Evolutionary conservation across 2,888 invertebrate genomes (phyloP).

Genomic region (Tenthredo notha): DNA sequence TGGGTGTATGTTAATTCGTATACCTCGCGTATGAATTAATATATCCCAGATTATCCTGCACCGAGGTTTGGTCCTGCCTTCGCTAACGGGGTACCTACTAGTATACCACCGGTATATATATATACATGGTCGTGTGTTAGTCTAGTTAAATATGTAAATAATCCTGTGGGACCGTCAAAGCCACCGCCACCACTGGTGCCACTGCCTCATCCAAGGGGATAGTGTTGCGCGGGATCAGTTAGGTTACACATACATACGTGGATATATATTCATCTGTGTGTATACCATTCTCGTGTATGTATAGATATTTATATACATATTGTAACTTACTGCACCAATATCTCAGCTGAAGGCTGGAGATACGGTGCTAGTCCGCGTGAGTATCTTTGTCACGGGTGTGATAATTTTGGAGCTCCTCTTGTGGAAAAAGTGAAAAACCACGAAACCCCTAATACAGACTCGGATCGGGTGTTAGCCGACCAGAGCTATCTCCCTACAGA

Average conservation of each 20-base stretch:
- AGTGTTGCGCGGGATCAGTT: conserved; percentile 2
- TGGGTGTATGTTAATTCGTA: not conserved
- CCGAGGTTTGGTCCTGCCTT: conserved; percentile 59
- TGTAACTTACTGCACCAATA: too few relatives aligned
- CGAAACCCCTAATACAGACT: too few relatives aligned
- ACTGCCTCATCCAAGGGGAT: conserved; percentile 45
- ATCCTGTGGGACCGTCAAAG: conserved; percentile 49
- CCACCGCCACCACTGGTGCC: conserved; percentile 56
- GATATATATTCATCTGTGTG: not conserved
- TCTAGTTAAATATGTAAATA: conserved; percentile 75
- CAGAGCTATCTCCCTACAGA: too few relatives aligned
- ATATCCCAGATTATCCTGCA: conserved; percentile 70
- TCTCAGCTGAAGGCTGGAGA: too few relatives aligned
- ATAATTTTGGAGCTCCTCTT: too few relatives aligned
- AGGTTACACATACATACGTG: not conserved
- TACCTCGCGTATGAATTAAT: conserved; percentile 65
- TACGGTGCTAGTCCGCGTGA: too few relatives aligned
- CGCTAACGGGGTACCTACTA: conserved; percentile 67
- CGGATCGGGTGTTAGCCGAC: too few relatives aligned
- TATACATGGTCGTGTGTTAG: conserved; percentile 57
- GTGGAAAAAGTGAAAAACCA: too few relatives aligned
- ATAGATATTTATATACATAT: not conserved
- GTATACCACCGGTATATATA: not conserved
- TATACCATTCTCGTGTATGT: not conserved
- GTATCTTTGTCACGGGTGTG: too few relatives aligned